Conservation (phyloP, 2,888 invertebrate genomes). For the Cheilosia soror region DNA sequence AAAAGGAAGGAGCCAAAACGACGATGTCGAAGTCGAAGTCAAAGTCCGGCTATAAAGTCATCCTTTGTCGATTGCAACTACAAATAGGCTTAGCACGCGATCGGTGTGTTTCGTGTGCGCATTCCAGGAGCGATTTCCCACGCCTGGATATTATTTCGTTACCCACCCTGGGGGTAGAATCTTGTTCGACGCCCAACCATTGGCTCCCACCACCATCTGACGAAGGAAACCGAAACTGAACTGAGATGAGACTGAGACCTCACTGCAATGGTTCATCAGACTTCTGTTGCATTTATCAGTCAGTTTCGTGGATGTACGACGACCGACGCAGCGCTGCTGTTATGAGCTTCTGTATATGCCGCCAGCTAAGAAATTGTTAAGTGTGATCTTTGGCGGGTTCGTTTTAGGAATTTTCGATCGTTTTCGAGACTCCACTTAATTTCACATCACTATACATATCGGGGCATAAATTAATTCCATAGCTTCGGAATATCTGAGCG, state of each 20-base stretch:
- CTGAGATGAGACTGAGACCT: not conserved
- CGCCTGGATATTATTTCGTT: constrained; percentile 62
- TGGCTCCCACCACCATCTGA: constrained; percentile 60
- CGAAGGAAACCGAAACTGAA: constrained; percentile 31
- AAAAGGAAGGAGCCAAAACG: constrained; percentile 2
- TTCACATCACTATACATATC: constrained; percentile 24
- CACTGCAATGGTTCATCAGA: constrained; percentile 44
- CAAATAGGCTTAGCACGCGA: constrained; percentile 72
- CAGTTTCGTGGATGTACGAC: constrained; percentile 26
- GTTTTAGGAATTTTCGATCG: constrained; percentile 51
- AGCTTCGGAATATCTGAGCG: constrained; percentile 21
- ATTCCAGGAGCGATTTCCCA: constrained; percentile 75
- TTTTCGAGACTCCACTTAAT: constrained; percentile 4
- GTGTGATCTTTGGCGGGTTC: constrained; percentile 68
- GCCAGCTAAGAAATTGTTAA: constrained; percentile 72
- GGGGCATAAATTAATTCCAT: constrained; percentile 43
- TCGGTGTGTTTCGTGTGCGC: constrained; percentile 68
- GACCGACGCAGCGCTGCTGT: constrained; percentile 29
- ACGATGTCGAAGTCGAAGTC: not conserved
- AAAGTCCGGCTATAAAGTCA: constrained; percentile 51
- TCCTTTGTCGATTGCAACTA: constrained; percentile 31
- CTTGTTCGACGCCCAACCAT: constrained; percentile 66
- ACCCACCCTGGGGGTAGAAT: constrained; percentile 74
- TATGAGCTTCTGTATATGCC: constrained; percentile 67
- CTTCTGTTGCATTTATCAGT: constrained; percentile 58